A percentile compares a stretch with the other conserved stretches of the same genome.
phyloP scores from a whole-genome alignment of 2,888 invertebrate species.

The Epsilonema sp. region DNA sequence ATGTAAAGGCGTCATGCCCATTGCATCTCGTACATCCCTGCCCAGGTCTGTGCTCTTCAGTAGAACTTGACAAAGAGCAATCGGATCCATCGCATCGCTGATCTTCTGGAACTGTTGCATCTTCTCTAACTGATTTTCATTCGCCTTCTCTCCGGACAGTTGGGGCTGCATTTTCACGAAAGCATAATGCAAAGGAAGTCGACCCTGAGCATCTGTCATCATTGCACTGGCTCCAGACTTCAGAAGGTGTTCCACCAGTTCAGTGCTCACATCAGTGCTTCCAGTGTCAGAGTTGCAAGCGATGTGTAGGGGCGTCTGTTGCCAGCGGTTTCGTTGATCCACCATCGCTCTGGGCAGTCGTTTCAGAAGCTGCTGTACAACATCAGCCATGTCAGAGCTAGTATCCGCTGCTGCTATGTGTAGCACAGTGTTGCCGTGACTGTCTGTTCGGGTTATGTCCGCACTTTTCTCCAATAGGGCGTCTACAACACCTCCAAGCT shows the following conservation, averaged over 20 bases:
- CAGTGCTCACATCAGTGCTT: conserved; percentile 32
- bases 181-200: conserved; percentile 36
- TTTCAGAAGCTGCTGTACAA: conserved; percentile 12
- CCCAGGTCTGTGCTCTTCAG: conserved; percentile 10
- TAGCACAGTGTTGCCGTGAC: conserved; percentile 23
- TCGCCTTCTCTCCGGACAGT: conserved; percentile 14
- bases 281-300: conserved; percentile 32
- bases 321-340: conserved; percentile 10
- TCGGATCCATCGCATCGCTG: conserved; percentile 12
- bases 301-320: conserved; percentile 34
- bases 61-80: conserved; percentile 15
- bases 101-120: no score
- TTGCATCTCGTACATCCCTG: conserved; percentile 31
- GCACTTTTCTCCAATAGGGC: conserved; percentile 13
- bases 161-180: conserved; percentile 30
- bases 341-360: not conserved
- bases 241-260: conserved; percentile 33
- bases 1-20: conserved; percentile 34
- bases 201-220: conserved; percentile 25
- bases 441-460: conserved; percentile 22
- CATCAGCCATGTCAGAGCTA: conserved; percentile 11
- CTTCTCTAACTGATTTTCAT: conserved; percentile 11
- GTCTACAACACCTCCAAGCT: not conserved
- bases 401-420: conserved; percentile 24
- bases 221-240: conserved; percentile 28